phyloP scores from a whole-genome alignment of 2,797 vertebrate species.

The Mionectes olivaceus region DNA sequence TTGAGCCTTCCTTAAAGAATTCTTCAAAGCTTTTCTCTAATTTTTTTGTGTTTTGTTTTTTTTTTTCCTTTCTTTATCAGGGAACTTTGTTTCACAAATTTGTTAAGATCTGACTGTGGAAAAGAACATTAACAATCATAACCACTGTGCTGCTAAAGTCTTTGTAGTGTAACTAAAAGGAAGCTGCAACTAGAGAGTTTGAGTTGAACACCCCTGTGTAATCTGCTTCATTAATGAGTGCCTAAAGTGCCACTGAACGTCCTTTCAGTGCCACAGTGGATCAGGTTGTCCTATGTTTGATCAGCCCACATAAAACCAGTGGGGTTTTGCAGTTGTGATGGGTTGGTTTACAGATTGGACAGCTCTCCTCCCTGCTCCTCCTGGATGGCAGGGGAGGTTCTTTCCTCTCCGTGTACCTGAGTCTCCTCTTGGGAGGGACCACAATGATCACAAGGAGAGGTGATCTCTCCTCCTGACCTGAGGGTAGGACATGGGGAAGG shows the following conservation, averaged over 20 bases:
- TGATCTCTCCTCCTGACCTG: background rate
- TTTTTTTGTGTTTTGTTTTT: background rate
- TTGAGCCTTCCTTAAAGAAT: background rate
- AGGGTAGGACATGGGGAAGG: background rate
- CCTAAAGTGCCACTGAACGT: background rate
- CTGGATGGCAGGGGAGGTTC: accelerated
- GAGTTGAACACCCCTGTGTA: background rate
- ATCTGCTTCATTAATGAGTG: background rate
- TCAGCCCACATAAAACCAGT: background rate
- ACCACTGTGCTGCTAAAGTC: background rate
- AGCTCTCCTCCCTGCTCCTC: background rate
- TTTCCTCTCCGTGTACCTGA: accelerated
- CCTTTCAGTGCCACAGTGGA: background rate
- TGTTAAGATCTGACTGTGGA: background rate
- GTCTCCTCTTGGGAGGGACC: background rate
- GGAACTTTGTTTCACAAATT: background rate
- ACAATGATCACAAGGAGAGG: accelerated
- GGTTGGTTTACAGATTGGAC: background rate
- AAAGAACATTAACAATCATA: background rate
- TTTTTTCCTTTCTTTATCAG: background rate
- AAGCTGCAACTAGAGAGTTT: background rate
- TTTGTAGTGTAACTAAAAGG: slow-evolving; percentile 1
- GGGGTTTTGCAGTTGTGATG: accelerated
- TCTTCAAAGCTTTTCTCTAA: background rate
- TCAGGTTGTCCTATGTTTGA: background rate